Base-by-base conservation (phyloP, 2,888 invertebrate genomes). In the Scaptomyza flava region DNA sequence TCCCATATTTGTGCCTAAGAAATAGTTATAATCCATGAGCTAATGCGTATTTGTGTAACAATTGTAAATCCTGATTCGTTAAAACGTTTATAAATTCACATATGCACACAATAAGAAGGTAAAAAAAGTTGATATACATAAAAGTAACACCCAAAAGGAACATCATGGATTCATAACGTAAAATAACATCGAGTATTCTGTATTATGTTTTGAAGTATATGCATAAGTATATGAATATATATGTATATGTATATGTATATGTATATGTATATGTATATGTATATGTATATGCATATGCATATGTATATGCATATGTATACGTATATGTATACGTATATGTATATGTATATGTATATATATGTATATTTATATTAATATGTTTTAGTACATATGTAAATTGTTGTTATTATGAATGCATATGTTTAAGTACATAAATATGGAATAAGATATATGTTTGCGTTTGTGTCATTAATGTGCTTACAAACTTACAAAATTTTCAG, bases 401-500 rank as follows among this genome's bases (percentile, higher is more conserved):
- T 17, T 17, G 17, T 17, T 17, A 17, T 1, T 17, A 17, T 17
- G 1, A 17, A 17, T 17, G 17, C 17, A 17, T 17, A 17, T 17
- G 17, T 17, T 17, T 17, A 17, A 17, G 17, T 17, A 17, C 17
- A 17, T 17, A 17, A 17, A 17, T 17, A 17, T 17, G 17, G 17
- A 17, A 17, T 17, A 1, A 17, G 17, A 17, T 17, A 17, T 17
- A 17, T 17, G 17, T 17, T 17, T 17, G 7, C 20, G 31, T 47
- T 9, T 14, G 9, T 14, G 11, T 17, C 7, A 12, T 12, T 48
- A n/a, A n/a, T 36, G 36, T n/a, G n/a, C 12, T 20, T 33, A 12
- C 8, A 8, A 48, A 33, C 14, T 30, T 30, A 31, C 5, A 17
- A 5, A 31, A 31, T 20, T 23, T 62, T 60, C 77, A 91, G 90